Evolutionary conservation across 2,888 invertebrate species (phyloP), one percentile per base, ranked within the genome.

Genomic region (Tenthredo scrophulariae): DNA sequence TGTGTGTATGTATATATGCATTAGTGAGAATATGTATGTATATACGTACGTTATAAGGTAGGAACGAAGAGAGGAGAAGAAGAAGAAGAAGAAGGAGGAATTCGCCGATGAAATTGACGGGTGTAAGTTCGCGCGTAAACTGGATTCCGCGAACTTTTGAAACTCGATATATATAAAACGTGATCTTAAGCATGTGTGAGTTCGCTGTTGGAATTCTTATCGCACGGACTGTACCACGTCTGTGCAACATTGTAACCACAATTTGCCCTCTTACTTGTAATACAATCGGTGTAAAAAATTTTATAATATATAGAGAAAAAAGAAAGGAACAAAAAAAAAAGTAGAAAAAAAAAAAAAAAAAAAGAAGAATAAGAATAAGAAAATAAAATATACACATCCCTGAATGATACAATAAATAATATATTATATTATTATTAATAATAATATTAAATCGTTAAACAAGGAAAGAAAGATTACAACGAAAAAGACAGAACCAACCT

Each of bases 241-340:
- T 87, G 65, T 86, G 88, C 91, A 90, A 91, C 90, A 91, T 90
- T 91, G 90, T 91, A 89, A 87, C 87, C 87, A 88, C 89, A 89
- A 90, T 91, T 90, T 91, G 89, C 89, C 87, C 86, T 86, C 88
- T 89, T 89, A 88, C 74, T 18, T 18, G 85, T 46, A 37, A 87
- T 89, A 88, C 88, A 88, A 86, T 88, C 88, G 33, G 84, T 5
- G 40, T 79, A 79, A 75, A 77, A 87, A 86, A 85, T 87, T 15
- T 50, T 40, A 40, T 9, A 40, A 40, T 40, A 40, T 40, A 43
- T 1, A 43, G 40, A 40, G 9, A n/a, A n/a, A n/a, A 40, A 5
- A 37, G 37, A 43, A 10, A 43, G 13, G 2, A 2, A 13, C 1
- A 43, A 2, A 13, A 43, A 43, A 13, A 43, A 43, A 13, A 13